Conservation (phyloP, 2,797 vertebrate species). For the Pangasius djambal region DNA sequence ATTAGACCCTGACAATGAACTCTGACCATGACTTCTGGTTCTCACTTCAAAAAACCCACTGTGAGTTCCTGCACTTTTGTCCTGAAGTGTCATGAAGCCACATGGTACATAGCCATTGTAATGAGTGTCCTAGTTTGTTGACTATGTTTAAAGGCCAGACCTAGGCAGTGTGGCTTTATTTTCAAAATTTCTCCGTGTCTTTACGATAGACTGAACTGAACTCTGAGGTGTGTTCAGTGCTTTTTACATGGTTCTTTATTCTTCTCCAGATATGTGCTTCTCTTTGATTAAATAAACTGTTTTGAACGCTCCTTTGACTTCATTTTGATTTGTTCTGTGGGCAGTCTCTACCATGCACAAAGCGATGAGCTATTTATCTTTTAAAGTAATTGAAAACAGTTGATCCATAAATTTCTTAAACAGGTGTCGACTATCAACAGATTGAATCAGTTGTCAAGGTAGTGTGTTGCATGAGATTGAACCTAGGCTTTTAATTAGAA, state of each 20-base stretch:
- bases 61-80: neutral
- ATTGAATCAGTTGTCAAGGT: neutral
- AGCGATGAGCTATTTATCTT: neutral
- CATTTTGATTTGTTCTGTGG: neutral
- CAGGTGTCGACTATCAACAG: neutral
- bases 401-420: neutral
- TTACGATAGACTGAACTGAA: neutral
- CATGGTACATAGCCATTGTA: neutral
- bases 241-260: neutral
- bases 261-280: neutral
- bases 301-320: neutral
- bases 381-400: neutral
- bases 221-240: neutral
- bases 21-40: neutral
- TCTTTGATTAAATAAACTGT: neutral
- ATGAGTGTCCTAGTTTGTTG: neutral
- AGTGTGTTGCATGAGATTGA: neutral
- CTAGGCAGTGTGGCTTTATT: neutral
- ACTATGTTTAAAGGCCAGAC: no score
- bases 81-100: neutral
- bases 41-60: neutral
- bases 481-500: neutral
- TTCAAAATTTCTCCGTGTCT: neutral
- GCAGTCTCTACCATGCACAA: neutral
- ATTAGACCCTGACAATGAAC: neutral